Conservation (phyloP, 2,888 invertebrate genomes). For the Encarsia formosa region DNA sequence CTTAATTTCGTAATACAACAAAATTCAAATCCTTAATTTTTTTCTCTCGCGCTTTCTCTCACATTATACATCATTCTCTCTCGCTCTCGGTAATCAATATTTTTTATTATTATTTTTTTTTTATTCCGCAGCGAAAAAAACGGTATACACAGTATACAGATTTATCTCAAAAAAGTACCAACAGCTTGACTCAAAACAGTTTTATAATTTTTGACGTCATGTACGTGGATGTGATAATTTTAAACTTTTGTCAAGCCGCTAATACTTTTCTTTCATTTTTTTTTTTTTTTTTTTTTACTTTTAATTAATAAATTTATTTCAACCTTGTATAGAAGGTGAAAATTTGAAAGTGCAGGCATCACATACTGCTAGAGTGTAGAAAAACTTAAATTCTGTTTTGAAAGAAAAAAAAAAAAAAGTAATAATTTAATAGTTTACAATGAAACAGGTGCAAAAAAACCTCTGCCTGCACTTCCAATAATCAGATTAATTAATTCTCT, state of each 20-base stretch:
- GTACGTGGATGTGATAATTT: conserved; percentile 2
- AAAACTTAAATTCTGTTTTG: neutral
- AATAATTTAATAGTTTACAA: neutral
- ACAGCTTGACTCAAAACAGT: conserved; percentile 40
- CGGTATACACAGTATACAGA: conserved; percentile 49
- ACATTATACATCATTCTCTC: conserved; percentile 18
- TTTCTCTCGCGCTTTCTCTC: conserved; percentile 15
- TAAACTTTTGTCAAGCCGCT: conserved; percentile 38
- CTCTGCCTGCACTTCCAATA: conserved; percentile 22
- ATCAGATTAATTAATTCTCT: conserved; percentile 13
- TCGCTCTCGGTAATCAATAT: conserved; percentile 34
- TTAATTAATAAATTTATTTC: neutral
- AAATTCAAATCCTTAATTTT: conserved; percentile 21
- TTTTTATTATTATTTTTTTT: conserved; percentile 34
- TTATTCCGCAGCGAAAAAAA: conserved; percentile 44
- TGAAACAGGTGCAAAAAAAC: neutral
- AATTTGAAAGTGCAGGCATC: conserved; percentile 25
- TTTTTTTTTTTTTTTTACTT: conserved; percentile 22
- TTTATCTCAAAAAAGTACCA: conserved; percentile 45
- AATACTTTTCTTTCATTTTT: conserved; percentile 37
- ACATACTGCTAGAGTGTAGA: neutral
- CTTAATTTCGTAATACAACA: conserved; percentile 20
- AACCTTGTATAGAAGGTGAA: conserved; percentile 3
- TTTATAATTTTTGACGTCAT: neutral
- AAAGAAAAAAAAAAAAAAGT: neutral